Percentiles rank a stretch among this genome's conserved stretches.
Conservation (phyloP, 2,888 invertebrate species). For the Harmothoe impar region DNA sequence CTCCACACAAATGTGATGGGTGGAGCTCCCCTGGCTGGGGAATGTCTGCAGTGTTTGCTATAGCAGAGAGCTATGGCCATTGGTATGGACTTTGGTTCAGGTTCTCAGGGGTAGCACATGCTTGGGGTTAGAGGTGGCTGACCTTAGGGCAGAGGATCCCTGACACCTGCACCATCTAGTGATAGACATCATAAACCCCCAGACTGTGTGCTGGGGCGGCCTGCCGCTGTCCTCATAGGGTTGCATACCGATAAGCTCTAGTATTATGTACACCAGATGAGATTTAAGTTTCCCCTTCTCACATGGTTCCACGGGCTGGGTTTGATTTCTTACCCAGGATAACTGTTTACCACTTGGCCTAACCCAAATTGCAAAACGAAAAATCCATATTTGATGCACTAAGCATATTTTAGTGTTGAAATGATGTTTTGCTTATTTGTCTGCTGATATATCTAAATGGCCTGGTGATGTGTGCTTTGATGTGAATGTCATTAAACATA, state of each 20-base stretch:
- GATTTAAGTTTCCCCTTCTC: not conserved
- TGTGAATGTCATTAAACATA: not conserved
- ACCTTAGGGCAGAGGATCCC: not conserved
- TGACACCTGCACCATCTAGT: conserved; percentile 15
- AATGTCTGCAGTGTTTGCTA: no score
- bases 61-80: not conserved
- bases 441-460: not conserved
- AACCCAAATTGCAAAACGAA: not conserved
- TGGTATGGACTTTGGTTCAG: not conserved
- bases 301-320: not conserved
- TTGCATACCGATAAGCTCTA: not conserved
- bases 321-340: not conserved
- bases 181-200: conserved; percentile 11
- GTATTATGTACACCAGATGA: not conserved
- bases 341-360: not conserved
- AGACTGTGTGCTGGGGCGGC: not conserved
- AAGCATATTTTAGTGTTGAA: not conserved
- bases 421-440: not conserved
- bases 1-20: no score
- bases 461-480: not conserved
- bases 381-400: not conserved
- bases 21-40: no score
- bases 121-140: not conserved
- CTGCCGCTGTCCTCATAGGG: conserved; percentile 3
- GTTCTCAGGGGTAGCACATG: conserved; percentile 42